These are phyloP conservation scores for Liasis olivaceus DNA, from an alignment of 2,797 vertebrate species.

Conservation along the genomic window DNA sequence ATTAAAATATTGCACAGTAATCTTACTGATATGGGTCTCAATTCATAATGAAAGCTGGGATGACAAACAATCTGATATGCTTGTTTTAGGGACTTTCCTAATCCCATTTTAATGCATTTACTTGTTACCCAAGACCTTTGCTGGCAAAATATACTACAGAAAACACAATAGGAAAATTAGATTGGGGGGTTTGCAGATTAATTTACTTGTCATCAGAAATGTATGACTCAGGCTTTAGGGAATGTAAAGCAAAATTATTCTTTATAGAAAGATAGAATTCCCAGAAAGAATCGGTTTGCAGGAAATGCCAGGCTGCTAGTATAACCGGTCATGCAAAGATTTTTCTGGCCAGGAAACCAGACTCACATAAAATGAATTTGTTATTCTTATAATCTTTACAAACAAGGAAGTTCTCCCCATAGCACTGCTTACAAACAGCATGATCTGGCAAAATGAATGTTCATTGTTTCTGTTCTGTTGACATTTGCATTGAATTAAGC, in stretches of 20 bases:
- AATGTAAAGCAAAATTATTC: slow-evolving; percentile 62
- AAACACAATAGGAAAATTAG: slow-evolving; percentile 60
- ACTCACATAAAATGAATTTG: slow-evolving; percentile 47
- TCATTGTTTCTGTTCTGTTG: slow-evolving; percentile 7
- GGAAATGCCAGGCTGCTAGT: slow-evolving; percentile 74
- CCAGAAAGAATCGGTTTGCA: slow-evolving; percentile 71
- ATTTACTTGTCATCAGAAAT: slow-evolving; percentile 69
- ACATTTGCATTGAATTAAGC: slow-evolving; percentile 19
- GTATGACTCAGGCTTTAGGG: slow-evolving; percentile 73
- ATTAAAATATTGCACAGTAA: not conserved
- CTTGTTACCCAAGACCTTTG: slow-evolving; percentile 57
- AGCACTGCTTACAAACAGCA: slow-evolving; percentile 41
- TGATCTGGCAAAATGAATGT: slow-evolving; percentile 22
- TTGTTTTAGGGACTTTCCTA: slow-evolving; percentile 24
- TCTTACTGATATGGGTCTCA: not conserved
- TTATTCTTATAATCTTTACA: slow-evolving; percentile 38
- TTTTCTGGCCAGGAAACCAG: slow-evolving; percentile 63
- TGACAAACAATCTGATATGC: not conserved
- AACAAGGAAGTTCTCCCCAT: slow-evolving; percentile 28
- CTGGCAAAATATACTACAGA: slow-evolving; percentile 59
- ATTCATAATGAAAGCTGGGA: not conserved
- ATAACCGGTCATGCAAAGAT: slow-evolving; percentile 33
- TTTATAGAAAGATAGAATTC: slow-evolving; percentile 73
- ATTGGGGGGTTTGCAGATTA: slow-evolving; percentile 59
- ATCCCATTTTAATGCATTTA: slow-evolving; percentile 28